A percentile compares a stretch with the other conserved stretches of the same genome.
Evolutionary conservation across 2,797 vertebrate species (phyloP).

Genomic region (Syndactyla subalaris): DNA sequence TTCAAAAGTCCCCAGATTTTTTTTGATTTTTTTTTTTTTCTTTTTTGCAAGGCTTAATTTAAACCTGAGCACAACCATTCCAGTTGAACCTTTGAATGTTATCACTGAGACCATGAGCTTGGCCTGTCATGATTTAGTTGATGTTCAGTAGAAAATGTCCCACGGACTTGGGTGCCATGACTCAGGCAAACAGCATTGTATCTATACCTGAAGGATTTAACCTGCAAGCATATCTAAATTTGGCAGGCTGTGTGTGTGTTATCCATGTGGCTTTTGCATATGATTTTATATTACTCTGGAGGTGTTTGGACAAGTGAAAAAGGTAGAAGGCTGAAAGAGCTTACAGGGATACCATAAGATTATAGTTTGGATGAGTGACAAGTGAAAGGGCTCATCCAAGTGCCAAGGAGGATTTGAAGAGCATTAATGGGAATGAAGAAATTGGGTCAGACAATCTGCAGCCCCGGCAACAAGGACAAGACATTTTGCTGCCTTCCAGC

Average conservation of each 20-base stretch:
- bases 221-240: neutral
- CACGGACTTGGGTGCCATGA: neutral
- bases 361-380: neutral
- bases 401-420: conserved; percentile 2
- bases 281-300: neutral
- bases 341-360: neutral
- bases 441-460: conserved; percentile 35
- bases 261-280: neutral
- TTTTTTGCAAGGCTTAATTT: neutral
- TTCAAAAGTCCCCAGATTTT: neutral
- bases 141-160: neutral
- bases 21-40: neutral
- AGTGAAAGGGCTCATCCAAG: conserved; percentile 17
- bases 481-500: neutral
- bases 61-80: neutral
- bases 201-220: neutral
- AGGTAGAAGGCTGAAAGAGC: neutral
- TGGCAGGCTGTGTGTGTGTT: neutral
- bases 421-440: conserved; percentile 15
- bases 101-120: neutral
- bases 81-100: neutral
- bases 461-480: neutral
- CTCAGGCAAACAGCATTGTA: neutral
- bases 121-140: neutral
- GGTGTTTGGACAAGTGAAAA: neutral